Base-by-base conservation (phyloP, 2,888 invertebrate species). In the Sturmia bella region DNA sequence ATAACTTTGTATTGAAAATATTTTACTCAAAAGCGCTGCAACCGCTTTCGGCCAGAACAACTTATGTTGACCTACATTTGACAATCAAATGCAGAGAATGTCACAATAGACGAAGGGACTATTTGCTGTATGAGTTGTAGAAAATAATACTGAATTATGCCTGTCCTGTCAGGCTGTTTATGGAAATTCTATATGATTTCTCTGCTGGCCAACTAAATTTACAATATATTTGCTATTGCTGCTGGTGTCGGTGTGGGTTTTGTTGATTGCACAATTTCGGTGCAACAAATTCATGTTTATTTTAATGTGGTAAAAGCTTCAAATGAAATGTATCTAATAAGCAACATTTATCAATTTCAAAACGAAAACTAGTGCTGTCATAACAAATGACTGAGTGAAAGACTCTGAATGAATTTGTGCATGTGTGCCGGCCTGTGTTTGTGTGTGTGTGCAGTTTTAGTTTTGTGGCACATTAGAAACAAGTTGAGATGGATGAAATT, bases 251-350 rank as follows among this genome's bases (percentile, higher is more conserved):
- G 52, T 15, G 37, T 11, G 37, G 19, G 6, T 50, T 2, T 5
- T 13, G 24, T 11, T 50, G 19, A 21, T 52, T 19, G 15, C 27
- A 32, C 15, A 41, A 43, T 17, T 54, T 66, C 2, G 39, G 12
- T 27, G 37, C 17, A 21, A 64, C 9, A 21, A n/a, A 45, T 24
- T 39, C n/a, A 50, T 11, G 19, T 57, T 74, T 41, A 39, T 63
- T 64, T 56, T 54, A 56, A 64, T 56, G 24, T 19, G 50, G 41
- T 9, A 69, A 43, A 24, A 39, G 66, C 37, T 52, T 66, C 45
- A 78, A 66, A 73, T 79, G 39, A 78, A 66, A 73, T 79, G 39
- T 45, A 59, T 79, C 68, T 79, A 64, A 66, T 52, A 72, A 73
- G 19, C 54, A 66, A 61, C 52, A 59, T 78, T 79, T 66, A 79